These are phyloP conservation scores for Cynaeus angustus DNA, from an alignment of 2,888 invertebrate genomes.

Conservation along the genomic window DNA sequence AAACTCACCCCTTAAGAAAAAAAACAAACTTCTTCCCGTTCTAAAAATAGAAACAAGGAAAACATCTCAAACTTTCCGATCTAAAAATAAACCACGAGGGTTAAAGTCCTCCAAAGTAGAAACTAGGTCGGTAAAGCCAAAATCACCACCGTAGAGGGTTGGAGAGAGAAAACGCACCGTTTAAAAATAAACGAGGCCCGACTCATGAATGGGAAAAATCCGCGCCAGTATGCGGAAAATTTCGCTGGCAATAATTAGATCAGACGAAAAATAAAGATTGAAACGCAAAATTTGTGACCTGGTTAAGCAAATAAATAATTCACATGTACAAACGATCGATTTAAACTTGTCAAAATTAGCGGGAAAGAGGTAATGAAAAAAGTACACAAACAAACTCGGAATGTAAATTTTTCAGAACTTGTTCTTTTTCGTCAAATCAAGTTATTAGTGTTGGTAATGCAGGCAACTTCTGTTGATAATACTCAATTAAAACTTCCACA, in stretches of 20 bases:
- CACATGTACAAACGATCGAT: slow-evolving; percentile 4
- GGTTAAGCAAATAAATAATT: slow-evolving; percentile 12
- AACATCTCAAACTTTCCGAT: slow-evolving; percentile 30
- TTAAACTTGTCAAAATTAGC: slow-evolving; percentile 16
- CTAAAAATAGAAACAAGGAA: slow-evolving; percentile 29
- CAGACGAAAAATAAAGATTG: not conserved
- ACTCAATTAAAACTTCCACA: slow-evolving; percentile 31
- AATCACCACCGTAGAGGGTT: slow-evolving; percentile 8
- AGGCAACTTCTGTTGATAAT: slow-evolving; percentile 21
- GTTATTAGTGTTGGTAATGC: slow-evolving; percentile 25
- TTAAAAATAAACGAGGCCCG: slow-evolving; percentile 30
- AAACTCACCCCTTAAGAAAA: slow-evolving; percentile 10
- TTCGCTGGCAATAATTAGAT: slow-evolving; percentile 1
- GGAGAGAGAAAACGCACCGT: slow-evolving; percentile 6
- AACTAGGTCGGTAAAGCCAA: slow-evolving; percentile 25
- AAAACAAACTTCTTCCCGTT: slow-evolving; percentile 13
- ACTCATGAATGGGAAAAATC: slow-evolving; percentile 21
- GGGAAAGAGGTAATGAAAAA: slow-evolving; percentile 1
- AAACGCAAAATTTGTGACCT: no score
- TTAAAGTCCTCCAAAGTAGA: slow-evolving; percentile 31
- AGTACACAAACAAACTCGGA: slow-evolving; percentile 3
- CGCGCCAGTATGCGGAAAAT: slow-evolving; percentile 19
- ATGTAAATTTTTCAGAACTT: not conserved
- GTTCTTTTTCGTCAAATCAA: not conserved
- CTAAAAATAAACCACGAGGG: slow-evolving; percentile 30